Conservation (phyloP, 2,113 vertebrate genomes). For the Ophthalmolycus amberensis region DNA sequence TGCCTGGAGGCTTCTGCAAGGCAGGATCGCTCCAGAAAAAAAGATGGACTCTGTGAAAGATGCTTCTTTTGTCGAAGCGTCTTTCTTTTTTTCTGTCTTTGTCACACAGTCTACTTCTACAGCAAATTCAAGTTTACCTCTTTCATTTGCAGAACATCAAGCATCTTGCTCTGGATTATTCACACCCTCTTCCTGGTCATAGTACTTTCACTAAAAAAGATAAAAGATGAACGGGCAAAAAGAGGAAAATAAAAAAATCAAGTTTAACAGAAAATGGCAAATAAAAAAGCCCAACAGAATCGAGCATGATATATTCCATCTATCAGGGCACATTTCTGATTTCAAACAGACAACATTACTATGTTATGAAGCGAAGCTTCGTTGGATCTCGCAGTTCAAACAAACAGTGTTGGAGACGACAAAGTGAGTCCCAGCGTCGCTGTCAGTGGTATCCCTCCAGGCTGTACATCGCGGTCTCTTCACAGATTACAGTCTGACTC, state of each 20-base stretch:
- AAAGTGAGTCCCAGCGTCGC: constrained; percentile 49
- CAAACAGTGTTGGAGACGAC: constrained; percentile 56
- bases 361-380: constrained; percentile 34
- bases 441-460: constrained; percentile 62
- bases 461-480: constrained; percentile 64
- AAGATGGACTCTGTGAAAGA: not conserved
- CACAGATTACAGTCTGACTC: constrained; percentile 71
- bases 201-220: not conserved
- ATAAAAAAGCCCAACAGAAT: constrained; percentile 9
- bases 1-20: not conserved
- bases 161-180: not conserved
- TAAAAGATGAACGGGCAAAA: constrained; percentile 5
- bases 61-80: not conserved
- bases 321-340: constrained; percentile 45
- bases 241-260: not conserved
- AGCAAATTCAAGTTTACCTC: not conserved
- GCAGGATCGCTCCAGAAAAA: not conserved
- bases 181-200: not conserved
- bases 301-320: constrained; percentile 21
- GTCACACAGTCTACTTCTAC: not conserved
- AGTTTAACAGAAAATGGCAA: not conserved
- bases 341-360: constrained; percentile 45
- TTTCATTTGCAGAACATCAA: not conserved
- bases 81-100: not conserved
- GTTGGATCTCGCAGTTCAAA: constrained; percentile 62